Evolutionary conservation across 2,113 vertebrate genomes (phyloP), one percentile per base, ranked within the genome.

Genomic region (Prietella phreatophila): DNA sequence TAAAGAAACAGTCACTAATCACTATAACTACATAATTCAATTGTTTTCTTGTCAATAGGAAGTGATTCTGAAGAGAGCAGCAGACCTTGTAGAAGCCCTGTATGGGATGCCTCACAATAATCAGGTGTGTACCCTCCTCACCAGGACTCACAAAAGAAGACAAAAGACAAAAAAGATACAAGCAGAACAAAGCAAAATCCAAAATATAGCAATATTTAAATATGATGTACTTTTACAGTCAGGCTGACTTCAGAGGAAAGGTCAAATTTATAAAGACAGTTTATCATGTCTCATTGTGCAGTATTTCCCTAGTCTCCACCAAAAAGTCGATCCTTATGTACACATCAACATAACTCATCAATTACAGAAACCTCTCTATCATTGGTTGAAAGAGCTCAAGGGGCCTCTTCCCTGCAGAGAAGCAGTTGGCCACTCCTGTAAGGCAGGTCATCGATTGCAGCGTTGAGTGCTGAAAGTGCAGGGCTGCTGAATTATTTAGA

Each of bases 91-190:
- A 79, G 97, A 97, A 93, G 96, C 97, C 14, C 94, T 97, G 88
- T 97, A 97, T 55, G 97, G 97, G 81, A 97, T 97, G 96, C 97
- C 97, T 55, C 97, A 97, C 92, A 97, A 97, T 93, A 97, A 97
- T 93, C 97, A 97, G 96, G 97, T 97, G 93, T 95, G 93, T 82
- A 17, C 20, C 8, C n/a, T n/a, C 8, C 30, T 42, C 67, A 30
- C 14, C 36, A 36, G 30, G 50, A 71, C 47, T 76, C 14, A 56
- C 22, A 83, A 1, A 4, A 33, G 14, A 3, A n/a, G 53, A 60
- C 19, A 22, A 5, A 36, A 30, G 22, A 15, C 82, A 20, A 30
- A 33, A 47, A n/a, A 85, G 22, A 56, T 2, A 39, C 39, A 60
- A 65, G 58, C n/a, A 86, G 19, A 65, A 50, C 0, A 22, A 63